phyloP scores from a whole-genome alignment of 2,113 vertebrate genomes.

The Cepphus grylle region DNA sequence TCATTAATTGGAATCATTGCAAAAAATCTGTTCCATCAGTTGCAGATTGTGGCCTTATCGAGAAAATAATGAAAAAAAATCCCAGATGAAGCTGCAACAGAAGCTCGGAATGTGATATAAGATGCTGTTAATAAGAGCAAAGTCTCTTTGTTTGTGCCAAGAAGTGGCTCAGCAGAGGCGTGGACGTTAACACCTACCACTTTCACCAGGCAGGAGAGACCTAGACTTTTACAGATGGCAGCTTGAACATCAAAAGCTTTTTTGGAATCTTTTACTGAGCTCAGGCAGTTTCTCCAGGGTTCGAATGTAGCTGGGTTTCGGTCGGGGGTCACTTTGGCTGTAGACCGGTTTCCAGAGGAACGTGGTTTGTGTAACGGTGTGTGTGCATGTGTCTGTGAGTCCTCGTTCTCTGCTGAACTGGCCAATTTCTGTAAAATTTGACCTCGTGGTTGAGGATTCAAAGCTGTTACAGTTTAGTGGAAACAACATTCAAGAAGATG shows the following conservation, averaged over 20 bases:
- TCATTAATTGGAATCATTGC: conserved; percentile 17
- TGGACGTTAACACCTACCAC: background rate
- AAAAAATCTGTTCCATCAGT: background rate
- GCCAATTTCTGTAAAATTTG: background rate
- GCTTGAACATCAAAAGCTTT: background rate
- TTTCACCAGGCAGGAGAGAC: background rate
- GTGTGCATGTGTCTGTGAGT: too few relatives aligned
- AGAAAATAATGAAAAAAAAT: background rate
- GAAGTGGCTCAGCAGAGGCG: conserved; percentile 12
- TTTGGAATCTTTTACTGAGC: background rate
- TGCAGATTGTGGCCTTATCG: background rate
- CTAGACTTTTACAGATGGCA: background rate
- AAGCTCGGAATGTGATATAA: background rate
- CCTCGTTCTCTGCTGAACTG: background rate
- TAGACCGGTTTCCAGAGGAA: background rate
- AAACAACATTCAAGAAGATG: background rate
- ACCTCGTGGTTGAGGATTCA: background rate
- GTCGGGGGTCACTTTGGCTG: fast-evolving
- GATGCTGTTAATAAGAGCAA: background rate
- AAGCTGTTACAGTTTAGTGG: background rate
- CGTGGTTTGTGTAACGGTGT: fast-evolving
- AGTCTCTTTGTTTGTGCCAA: background rate
- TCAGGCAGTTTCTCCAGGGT: background rate
- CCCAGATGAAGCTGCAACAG: background rate
- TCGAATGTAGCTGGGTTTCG: background rate